Evolutionary conservation across 1,140 invertebrate species (phyloP).

Genomic region (Formica exsecta): DNA sequence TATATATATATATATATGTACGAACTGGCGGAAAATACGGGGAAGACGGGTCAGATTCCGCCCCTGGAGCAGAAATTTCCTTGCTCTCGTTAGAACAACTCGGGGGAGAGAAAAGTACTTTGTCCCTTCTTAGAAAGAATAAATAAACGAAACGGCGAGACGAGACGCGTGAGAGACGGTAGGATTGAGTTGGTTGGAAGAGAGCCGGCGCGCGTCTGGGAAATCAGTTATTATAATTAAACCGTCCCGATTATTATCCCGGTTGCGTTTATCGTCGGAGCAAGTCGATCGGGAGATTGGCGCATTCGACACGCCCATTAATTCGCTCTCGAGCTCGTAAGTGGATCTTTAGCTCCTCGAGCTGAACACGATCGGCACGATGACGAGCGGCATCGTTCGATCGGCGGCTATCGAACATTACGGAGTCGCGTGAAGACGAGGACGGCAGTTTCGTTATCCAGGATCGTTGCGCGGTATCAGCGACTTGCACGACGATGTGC

Average conservation of each 20-base stretch:
- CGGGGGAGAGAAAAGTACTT: slow-evolving; percentile 15
- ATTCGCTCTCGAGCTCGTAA: slow-evolving; percentile 52
- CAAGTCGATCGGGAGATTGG: slow-evolving; percentile 42
- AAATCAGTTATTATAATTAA: slow-evolving; percentile 76
- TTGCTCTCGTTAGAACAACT: slow-evolving; percentile 68
- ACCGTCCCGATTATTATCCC: slow-evolving; percentile 52
- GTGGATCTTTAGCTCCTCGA: slow-evolving; percentile 57
- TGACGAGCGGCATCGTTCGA: slow-evolving; percentile 20
- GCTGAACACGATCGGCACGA: slow-evolving; percentile 42
- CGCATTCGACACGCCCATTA: slow-evolving; percentile 57
- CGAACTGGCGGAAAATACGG: slow-evolving; percentile 39
- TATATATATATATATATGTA: slow-evolving; percentile 39
- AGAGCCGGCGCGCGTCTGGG: slow-evolving; percentile 63
- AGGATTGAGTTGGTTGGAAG: slow-evolving; percentile 48
- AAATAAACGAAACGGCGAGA: slow-evolving; percentile 44
- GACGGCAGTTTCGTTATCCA: slow-evolving; percentile 24
- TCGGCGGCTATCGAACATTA: slow-evolving; percentile 23
- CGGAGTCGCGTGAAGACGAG: background rate
- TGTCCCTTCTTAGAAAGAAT: background rate
- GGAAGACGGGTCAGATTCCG: slow-evolving; percentile 44
- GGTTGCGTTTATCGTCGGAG: slow-evolving; percentile 40
- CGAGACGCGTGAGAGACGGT: background rate
- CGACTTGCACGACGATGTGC: slow-evolving; percentile 68
- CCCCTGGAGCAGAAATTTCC: slow-evolving; percentile 65
- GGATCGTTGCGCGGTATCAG: slow-evolving; percentile 73